A percentile compares a stretch with the other conserved stretches of the same genome.
These are phyloP conservation scores for Disparrhopalites patrizii DNA, from an alignment of 2,888 invertebrate species.

Conservation along the genomic window DNA sequence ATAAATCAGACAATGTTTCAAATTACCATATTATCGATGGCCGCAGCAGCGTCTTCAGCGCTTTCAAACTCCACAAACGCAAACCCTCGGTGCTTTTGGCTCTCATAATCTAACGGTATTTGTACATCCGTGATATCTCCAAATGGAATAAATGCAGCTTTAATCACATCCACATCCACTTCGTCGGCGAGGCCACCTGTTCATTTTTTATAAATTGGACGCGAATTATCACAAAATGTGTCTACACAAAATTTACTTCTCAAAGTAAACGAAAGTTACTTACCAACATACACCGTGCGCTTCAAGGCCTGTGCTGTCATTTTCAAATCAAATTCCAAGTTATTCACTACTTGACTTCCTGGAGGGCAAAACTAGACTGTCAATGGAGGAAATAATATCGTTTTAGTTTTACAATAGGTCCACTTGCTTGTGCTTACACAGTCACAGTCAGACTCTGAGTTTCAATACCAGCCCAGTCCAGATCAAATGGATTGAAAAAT, in stretches of 20 bases:
- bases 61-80: slow-evolving; percentile 98
- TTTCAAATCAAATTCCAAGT: too few relatives aligned
- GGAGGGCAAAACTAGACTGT: too few relatives aligned
- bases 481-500: too few relatives aligned
- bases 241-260: slow-evolving; percentile 4
- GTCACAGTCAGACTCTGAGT: too few relatives aligned
- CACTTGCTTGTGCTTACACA: too few relatives aligned
- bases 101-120: slow-evolving; percentile 96
- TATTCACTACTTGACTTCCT: too few relatives aligned
- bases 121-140: slow-evolving; percentile 98
- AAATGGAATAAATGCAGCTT: slow-evolving; percentile 96
- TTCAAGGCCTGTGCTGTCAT: slow-evolving; percentile 53
- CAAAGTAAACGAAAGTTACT: slow-evolving; percentile 36
- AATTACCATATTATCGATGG: slow-evolving; percentile 96
- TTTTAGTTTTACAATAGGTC: too few relatives aligned
- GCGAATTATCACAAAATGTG: neutral
- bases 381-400: too few relatives aligned
- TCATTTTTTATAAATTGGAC: neutral
- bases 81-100: slow-evolving; percentile 96
- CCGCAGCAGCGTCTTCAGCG: slow-evolving; percentile 96
- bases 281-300: slow-evolving; percentile 73
- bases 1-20: neutral
- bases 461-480: too few relatives aligned
- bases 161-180: slow-evolving; percentile 90
- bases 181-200: slow-evolving; percentile 82